Percentiles rank a stretch among this genome's conserved stretches.
These are phyloP conservation scores for Staurois parvus DNA, from an alignment of 2,797 vertebrate genomes.

Conservation along the genomic window DNA sequence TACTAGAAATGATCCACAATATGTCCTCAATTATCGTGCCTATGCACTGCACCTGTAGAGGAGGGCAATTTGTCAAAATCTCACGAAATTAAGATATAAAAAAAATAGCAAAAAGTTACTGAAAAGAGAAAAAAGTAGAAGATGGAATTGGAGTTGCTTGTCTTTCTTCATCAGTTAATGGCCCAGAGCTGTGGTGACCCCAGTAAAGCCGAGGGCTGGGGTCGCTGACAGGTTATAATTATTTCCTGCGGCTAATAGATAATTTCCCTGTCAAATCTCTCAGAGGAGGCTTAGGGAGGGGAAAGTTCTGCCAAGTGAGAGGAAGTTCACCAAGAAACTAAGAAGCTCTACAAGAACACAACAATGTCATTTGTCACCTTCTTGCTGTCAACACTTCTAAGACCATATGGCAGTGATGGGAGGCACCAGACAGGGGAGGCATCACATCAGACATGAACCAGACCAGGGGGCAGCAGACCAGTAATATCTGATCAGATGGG, in stretches of 20 bases:
- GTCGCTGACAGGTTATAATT: conserved; percentile 12
- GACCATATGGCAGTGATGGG: neutral
- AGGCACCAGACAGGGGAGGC: too few species aligned
- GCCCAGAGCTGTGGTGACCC: neutral
- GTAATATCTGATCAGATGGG: too few species aligned
- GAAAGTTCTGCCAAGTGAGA: neutral
- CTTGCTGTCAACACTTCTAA: neutral
- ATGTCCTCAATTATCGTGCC: too few species aligned
- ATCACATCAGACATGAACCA: too few species aligned
- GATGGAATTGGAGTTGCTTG: neutral
- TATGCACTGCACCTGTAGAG: too few species aligned
- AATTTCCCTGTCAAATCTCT: conserved; percentile 11
- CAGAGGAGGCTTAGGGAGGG: neutral
- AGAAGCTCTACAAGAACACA: neutral
- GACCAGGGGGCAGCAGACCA: too few species aligned
- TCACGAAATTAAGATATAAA: too few species aligned
- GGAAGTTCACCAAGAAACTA: neutral
- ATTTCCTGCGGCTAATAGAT: conserved; percentile 11
- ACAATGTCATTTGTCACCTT: neutral
- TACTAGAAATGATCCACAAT: too few species aligned
- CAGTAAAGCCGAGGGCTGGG: neutral
- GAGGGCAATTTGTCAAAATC: too few species aligned
- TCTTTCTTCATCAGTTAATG: conserved; percentile 8
- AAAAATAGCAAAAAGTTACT: too few species aligned
- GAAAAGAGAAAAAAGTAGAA: too few species aligned